Base-by-base conservation (phyloP, 2,888 invertebrate species). In the Leptinotarsa peninsularis region DNA sequence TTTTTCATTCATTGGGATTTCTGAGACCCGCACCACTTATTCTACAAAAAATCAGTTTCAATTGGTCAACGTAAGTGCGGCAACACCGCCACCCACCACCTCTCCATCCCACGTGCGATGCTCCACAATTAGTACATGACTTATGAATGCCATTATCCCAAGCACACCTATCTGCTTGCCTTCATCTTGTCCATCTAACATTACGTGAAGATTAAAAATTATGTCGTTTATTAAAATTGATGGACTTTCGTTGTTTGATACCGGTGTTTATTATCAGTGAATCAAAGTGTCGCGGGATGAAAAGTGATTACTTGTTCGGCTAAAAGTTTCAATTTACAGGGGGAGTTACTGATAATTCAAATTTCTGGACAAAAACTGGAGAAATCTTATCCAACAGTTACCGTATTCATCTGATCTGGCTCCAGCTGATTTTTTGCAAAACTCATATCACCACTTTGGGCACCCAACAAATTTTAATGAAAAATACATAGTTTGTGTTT, bases 111-210 rank as follows among this genome's bases (percentile, higher is more conserved):
- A 54, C 72, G 72, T 72, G 66, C 27, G 66, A 69, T 66, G 60
- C 52, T 75, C 67, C 76, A 80, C 80, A 81, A 81, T 81, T 81
- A 82, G 78, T 77, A 78, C 75, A 81, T 81, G 82, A 82, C 77
- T 81, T 81, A 82, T 81, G 79, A 81, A 76, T 74, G 78, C 79
- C 76, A 81, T 82, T 81, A 82, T 81, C 78, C 71, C 73, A 75
- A 81, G 79, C 81, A 81, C 81, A 81, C 81, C 80, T 78, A 78
- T 78, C 78, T 76, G 78, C 76, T 80, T 78, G 76, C 75, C 79
- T 66, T 73, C 77, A 76, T 75, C 79, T 81, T 81, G 78, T 80
- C 81, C 80, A 80, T 81, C 80, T 79, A 75, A 73, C 73, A 77
- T 76, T 79, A 76, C 72, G 63, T 75, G 77, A 78, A 76, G 74